These are phyloP conservation scores for Xanthorhoe designata DNA, from an alignment of 2,888 invertebrate species.

Conservation along the genomic window DNA sequence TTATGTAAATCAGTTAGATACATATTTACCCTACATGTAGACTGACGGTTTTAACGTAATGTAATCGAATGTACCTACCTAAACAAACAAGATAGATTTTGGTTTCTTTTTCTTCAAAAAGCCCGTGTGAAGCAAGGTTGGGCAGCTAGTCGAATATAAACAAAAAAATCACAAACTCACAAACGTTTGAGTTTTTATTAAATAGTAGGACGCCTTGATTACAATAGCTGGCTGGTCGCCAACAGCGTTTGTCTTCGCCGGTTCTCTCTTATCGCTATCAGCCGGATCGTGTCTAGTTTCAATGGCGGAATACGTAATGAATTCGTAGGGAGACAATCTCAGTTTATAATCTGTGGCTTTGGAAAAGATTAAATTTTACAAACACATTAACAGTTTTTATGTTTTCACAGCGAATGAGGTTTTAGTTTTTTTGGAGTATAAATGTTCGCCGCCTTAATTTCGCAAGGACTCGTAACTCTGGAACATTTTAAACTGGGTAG, in stretches of 20 bases:
- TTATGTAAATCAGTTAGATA: too few species aligned
- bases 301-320: conserved; percentile 1
- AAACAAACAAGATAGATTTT: neutral
- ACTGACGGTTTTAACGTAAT: too few species aligned
- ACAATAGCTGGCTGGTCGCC: conserved; percentile 23
- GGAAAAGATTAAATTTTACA: neutral
- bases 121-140: too few species aligned
- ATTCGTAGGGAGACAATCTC: neutral
- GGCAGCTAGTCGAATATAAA: too few species aligned
- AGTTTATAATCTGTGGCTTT: neutral
- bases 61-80: too few species aligned
- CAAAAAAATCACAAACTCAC: neutral
- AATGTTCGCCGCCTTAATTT: too few species aligned
- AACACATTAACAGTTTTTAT: neutral
- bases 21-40: too few species aligned
- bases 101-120: too few species aligned
- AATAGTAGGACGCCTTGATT: neutral
- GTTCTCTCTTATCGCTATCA: conserved; percentile 25
- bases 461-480: too few species aligned
- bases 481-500: too few species aligned
- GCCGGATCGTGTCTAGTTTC: neutral
- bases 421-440: too few species aligned
- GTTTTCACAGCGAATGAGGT: too few species aligned
- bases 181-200: neutral
- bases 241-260: conserved; percentile 17